phyloP scores from a whole-genome alignment of 2,113 vertebrate species.

The Platanista minor region DNA sequence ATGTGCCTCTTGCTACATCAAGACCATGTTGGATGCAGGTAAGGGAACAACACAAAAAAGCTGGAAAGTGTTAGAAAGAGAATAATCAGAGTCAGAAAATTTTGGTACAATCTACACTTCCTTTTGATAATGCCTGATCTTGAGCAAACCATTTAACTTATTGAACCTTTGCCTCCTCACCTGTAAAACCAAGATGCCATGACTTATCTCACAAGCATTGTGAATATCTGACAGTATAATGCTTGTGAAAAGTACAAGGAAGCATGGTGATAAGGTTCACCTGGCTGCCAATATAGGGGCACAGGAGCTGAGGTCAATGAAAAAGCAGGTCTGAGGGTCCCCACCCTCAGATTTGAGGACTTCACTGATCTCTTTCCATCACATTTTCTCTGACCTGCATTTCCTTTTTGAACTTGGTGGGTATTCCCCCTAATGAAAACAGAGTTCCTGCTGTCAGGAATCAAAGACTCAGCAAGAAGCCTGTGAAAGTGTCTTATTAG shows the following conservation, averaged over 20 bases:
- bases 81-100: background rate
- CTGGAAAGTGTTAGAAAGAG: background rate
- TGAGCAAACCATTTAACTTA: background rate
- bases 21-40: background rate
- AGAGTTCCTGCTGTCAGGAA: background rate
- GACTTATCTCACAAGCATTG: background rate
- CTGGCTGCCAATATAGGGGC: background rate
- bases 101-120: background rate
- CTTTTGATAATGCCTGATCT: background rate
- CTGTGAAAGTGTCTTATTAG: background rate
- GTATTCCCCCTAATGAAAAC: background rate
- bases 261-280: background rate
- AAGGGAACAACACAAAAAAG: background rate
- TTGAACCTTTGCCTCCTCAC: background rate
- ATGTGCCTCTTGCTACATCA: background rate
- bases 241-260: background rate
- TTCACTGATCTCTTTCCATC: background rate
- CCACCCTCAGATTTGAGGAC: background rate
- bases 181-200: background rate
- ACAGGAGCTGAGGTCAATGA: background rate
- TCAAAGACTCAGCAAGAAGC: background rate
- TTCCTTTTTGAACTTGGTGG: background rate
- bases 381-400: constrained; percentile 9
- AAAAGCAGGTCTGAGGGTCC: background rate
- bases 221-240: background rate